Conservation (phyloP, 2,888 invertebrate species). For the Netelia melanura region DNA sequence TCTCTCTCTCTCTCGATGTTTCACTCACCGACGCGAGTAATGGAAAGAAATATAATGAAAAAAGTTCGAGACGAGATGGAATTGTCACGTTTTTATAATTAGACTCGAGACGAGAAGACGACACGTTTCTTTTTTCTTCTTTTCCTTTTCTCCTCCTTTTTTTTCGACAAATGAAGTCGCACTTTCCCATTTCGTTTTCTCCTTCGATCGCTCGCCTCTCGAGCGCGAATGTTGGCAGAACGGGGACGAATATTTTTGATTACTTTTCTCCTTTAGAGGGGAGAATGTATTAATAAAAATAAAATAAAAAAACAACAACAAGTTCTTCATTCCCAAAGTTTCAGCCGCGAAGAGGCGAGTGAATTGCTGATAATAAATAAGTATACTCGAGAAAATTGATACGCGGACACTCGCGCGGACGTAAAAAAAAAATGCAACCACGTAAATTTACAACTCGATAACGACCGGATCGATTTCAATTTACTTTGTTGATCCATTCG, state of each 20-base stretch:
- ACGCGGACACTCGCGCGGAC: too few species aligned
- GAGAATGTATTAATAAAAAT: background rate
- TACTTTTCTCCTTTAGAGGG: constrained; percentile 21
- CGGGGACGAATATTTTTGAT: constrained; percentile 17
- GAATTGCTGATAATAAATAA: too few species aligned
- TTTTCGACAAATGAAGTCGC: background rate
- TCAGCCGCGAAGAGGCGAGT: background rate
- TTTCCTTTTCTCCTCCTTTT: background rate
- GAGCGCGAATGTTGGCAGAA: background rate
- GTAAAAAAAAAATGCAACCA: too few species aligned
- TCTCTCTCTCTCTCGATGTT: background rate
- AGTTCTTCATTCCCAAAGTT: background rate
- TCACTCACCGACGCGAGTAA: background rate
- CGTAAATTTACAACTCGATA: too few species aligned
- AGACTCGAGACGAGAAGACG: background rate
- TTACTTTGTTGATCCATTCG: too few species aligned
- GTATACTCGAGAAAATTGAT: too few species aligned
- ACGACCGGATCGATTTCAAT: too few species aligned
- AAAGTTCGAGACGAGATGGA: constrained; percentile 14
- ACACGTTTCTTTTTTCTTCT: constrained; percentile 11
- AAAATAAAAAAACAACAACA: too few species aligned
- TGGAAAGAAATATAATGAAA: background rate
- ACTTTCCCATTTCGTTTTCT: background rate
- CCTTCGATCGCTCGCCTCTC: background rate
- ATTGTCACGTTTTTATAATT: constrained; percentile 28